These are phyloP conservation scores for Drosophila seguyi DNA, from an alignment of 1,140 invertebrate genomes.

Conservation along the genomic window DNA sequence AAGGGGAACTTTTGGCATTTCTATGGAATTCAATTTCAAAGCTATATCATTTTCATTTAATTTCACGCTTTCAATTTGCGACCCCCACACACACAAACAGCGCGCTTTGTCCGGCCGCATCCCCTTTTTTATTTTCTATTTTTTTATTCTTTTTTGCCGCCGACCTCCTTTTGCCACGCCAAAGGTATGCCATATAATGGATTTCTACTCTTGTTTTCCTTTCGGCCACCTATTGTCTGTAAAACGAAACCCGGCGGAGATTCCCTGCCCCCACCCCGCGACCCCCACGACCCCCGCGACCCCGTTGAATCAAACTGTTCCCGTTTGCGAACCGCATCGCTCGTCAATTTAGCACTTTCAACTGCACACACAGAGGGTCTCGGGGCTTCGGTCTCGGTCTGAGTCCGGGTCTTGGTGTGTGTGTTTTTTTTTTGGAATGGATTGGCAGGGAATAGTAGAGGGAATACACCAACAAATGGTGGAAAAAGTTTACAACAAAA, in stretches of 20 bases:
- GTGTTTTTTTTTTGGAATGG: constrained; percentile 30
- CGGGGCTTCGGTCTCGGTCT: neutral
- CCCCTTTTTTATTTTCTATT: constrained; percentile 17
- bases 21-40: constrained; percentile 82
- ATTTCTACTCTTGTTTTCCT: constrained; percentile 46
- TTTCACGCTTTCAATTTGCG: constrained; percentile 79
- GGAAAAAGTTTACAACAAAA: constrained; percentile 5
- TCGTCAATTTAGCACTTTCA: constrained; percentile 50
- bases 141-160: neutral
- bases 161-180: constrained; percentile 24
- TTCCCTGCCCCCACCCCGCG: neutral
- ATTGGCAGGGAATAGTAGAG: neutral
- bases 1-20: constrained; percentile 69
- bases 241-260: constrained; percentile 50
- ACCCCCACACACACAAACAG: constrained; percentile 52
- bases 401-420: neutral
- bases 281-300: neutral
- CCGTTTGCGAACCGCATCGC: constrained; percentile 35
- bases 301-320: constrained; percentile 13
- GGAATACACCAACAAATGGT: neutral
- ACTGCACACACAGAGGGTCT: constrained; percentile 27
- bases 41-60: constrained; percentile 82
- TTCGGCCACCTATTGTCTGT: constrained; percentile 64
- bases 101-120: constrained; percentile 36
- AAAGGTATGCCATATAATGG: constrained; percentile 71